Conservation (phyloP, 2,888 invertebrate species). For the Molorchus minor region DNA sequence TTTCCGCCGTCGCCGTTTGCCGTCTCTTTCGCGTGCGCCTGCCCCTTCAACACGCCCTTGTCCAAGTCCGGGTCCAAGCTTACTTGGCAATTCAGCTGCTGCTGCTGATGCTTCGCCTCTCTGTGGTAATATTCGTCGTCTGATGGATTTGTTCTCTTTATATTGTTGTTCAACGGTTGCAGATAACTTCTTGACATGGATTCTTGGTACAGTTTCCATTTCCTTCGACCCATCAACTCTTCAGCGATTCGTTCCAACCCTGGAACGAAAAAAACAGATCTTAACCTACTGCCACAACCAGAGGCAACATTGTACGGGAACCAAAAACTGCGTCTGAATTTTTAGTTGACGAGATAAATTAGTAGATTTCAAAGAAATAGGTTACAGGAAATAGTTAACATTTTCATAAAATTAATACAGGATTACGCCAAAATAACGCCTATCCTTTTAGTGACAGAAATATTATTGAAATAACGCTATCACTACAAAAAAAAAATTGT, state of each 20-base stretch:
- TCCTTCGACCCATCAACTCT: slow-evolving; percentile 96
- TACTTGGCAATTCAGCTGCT: slow-evolving; percentile 20
- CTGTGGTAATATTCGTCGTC: slow-evolving; percentile 50
- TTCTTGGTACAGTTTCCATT: slow-evolving; percentile 95
- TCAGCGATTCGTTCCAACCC: slow-evolving; percentile 96
- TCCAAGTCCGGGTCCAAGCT: slow-evolving; percentile 24
- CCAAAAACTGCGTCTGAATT: no score
- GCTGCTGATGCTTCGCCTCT: slow-evolving; percentile 33
- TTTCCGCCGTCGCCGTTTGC: slow-evolving; percentile 40
- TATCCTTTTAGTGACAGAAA: no score
- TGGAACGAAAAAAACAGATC: slow-evolving; percentile 60
- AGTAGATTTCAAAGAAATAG: no score
- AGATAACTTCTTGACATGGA: slow-evolving; percentile 64
- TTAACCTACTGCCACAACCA: no score
- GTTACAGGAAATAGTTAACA: no score
- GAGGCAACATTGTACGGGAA: no score
- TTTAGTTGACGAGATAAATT: no score
- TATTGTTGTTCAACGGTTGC: slow-evolving; percentile 63
- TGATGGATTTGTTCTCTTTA: slow-evolving; percentile 55
- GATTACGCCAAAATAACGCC: no score
- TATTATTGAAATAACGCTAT: no score
- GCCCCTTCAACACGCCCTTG: slow-evolving; percentile 35
- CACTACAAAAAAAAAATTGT: no score
- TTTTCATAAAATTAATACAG: no score
- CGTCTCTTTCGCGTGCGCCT: slow-evolving; percentile 29